Conservation (phyloP, 2,113 vertebrate genomes). For the Erythrolamprus reginae region DNA sequence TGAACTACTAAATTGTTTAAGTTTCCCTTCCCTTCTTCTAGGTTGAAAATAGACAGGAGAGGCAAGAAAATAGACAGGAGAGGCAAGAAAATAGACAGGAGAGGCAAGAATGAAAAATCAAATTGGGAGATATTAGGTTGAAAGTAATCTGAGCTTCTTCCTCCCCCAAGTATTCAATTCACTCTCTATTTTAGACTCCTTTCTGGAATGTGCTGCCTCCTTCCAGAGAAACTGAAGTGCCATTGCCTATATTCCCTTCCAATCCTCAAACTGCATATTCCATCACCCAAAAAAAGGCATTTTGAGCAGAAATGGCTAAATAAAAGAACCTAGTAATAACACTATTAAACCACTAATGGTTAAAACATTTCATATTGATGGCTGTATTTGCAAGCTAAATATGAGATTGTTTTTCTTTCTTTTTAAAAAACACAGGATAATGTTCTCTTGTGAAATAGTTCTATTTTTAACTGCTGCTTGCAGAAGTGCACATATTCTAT, state of each 20-base stretch:
- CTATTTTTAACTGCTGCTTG: neutral
- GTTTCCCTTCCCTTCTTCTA: neutral
- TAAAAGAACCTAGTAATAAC: neutral
- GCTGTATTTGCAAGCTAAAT: neutral
- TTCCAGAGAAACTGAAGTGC: neutral
- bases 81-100: neutral
- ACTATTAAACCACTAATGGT: neutral
- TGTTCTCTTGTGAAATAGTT: neutral
- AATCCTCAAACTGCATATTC: neutral
- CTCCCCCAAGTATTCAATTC: neutral
- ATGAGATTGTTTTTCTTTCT: neutral
- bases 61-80: neutral
- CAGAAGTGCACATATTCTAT: neutral
- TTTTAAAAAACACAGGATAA: neutral
- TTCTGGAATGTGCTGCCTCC: neutral
- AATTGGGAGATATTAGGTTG: neutral
- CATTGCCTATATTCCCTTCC: no score
- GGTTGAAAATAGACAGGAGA: neutral
- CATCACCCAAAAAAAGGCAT: neutral
- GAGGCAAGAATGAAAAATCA: neutral
- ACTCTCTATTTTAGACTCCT: neutral
- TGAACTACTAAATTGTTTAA: neutral
- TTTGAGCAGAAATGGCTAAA: neutral
- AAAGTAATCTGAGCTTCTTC: neutral
- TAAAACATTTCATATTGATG: neutral